Conservation (phyloP, 2,797 vertebrate species). For the Emydoidea blandingii region DNA sequence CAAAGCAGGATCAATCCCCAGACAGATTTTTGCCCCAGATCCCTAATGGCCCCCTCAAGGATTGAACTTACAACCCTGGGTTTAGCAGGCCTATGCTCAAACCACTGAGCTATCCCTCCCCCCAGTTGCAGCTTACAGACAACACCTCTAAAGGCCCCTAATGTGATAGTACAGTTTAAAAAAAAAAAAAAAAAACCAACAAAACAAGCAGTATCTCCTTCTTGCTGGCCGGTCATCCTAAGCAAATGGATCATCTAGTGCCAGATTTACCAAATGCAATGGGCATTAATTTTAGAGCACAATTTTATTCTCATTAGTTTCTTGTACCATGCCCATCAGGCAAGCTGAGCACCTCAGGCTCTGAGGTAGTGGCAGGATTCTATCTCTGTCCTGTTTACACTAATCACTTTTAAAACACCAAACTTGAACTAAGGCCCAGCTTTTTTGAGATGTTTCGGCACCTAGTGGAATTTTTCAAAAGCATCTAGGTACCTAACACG, state of each 20-base stretch:
- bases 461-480: neutral
- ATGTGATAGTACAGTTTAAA: neutral
- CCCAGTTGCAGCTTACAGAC: neutral
- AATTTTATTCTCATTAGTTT: neutral
- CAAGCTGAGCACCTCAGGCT: neutral
- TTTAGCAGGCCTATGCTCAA: too few relatives aligned
- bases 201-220: neutral
- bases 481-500: neutral
- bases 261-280: neutral
- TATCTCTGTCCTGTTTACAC: neutral
- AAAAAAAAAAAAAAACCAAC: rapidly evolving
- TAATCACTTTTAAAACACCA: neutral
- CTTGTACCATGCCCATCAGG: neutral
- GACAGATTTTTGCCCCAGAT: too few relatives aligned
- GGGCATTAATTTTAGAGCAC: neutral
- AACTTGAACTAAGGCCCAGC: neutral
- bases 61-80: too few relatives aligned
- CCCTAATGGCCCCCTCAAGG: too few relatives aligned
- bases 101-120: too few relatives aligned
- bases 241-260: neutral
- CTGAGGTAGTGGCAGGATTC: neutral
- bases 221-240: neutral
- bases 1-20: too few relatives aligned
- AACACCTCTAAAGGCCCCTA: neutral
- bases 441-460: neutral